Evolutionary conservation across 2,113 vertebrate genomes (phyloP).

Genomic region (Siniperca knerii): DNA sequence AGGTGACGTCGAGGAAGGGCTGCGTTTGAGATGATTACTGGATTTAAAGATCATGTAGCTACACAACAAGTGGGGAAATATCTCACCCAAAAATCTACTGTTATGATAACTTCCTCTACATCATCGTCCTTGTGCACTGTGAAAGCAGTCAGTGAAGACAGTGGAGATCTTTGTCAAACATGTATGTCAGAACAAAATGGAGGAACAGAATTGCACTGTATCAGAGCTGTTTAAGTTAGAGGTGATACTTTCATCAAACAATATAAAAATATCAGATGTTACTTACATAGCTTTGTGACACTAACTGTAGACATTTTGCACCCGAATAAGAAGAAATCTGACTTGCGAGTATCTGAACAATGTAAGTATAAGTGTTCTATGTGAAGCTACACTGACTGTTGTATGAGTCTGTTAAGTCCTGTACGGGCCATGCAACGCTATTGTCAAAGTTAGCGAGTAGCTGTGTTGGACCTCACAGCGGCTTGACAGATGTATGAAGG

Average conservation of each 20-base stretch:
- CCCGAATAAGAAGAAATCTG: neutral
- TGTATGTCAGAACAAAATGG: constrained; percentile 22
- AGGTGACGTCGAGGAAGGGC: neutral
- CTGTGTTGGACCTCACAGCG: constrained; percentile 3
- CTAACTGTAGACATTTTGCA: constrained; percentile 70
- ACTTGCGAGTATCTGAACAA: neutral
- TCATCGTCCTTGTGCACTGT: constrained; percentile 9
- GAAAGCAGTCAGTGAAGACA: constrained; percentile 5
- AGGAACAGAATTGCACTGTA: constrained; percentile 50
- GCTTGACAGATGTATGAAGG: constrained; percentile 12
- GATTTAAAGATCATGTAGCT: constrained; percentile 36
- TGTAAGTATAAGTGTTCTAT: neutral
- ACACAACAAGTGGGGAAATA: constrained; percentile 3
- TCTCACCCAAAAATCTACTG: constrained; percentile 5
- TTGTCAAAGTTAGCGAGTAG: neutral
- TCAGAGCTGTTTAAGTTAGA: constrained; percentile 18
- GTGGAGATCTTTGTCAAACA: neutral
- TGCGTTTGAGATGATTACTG: neutral
- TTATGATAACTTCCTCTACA: neutral
- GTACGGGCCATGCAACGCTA: neutral
- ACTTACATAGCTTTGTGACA: constrained; percentile 63
- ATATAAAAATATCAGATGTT: neutral
- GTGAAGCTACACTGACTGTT: constrained; percentile 5
- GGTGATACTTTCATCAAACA: neutral
- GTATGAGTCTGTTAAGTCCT: neutral